These are phyloP conservation scores for Protaetia brevitarsis DNA, from an alignment of 1,140 invertebrate species.

Conservation along the genomic window DNA sequence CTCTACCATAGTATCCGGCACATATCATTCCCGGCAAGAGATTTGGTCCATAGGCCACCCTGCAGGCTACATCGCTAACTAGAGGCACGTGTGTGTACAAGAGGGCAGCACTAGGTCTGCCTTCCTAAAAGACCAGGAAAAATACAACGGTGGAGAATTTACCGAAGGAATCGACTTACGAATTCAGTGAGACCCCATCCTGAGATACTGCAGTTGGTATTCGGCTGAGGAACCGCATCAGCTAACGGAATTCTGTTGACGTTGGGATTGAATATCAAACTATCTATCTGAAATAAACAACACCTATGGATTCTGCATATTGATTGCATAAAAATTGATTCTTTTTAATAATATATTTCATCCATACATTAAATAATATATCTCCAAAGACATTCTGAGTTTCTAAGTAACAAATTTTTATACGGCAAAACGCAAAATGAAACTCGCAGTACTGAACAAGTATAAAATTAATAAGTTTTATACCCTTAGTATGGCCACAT, in stretches of 20 bases:
- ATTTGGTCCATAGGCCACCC: not conserved
- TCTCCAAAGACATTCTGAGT: too few relatives aligned
- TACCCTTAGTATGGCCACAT: constrained; percentile 33
- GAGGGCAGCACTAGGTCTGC: not conserved
- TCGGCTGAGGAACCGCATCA: not conserved
- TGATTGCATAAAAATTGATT: not conserved
- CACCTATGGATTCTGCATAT: not conserved
- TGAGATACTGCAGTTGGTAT: not conserved
- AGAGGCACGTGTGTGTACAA: not conserved
- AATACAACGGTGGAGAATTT: too few relatives aligned
- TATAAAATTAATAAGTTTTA: too few relatives aligned
- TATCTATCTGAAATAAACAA: not conserved
- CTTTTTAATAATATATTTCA: too few relatives aligned
- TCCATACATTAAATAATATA: too few relatives aligned
- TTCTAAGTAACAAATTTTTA: too few relatives aligned
- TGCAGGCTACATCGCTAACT: not conserved
- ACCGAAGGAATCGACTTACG: not conserved
- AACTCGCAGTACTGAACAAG: too few relatives aligned
- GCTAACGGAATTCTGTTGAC: not conserved
- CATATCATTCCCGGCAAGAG: not conserved
- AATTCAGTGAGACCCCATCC: not conserved
- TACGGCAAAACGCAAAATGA: not conserved
- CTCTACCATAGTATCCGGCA: not conserved
- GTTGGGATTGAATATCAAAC: not conserved
- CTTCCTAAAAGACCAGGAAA: not conserved